Percentiles rank a stretch among this genome's conserved stretches.
phyloP scores from a whole-genome alignment of 2,113 vertebrate species.

The Phoxinus phoxinus region DNA sequence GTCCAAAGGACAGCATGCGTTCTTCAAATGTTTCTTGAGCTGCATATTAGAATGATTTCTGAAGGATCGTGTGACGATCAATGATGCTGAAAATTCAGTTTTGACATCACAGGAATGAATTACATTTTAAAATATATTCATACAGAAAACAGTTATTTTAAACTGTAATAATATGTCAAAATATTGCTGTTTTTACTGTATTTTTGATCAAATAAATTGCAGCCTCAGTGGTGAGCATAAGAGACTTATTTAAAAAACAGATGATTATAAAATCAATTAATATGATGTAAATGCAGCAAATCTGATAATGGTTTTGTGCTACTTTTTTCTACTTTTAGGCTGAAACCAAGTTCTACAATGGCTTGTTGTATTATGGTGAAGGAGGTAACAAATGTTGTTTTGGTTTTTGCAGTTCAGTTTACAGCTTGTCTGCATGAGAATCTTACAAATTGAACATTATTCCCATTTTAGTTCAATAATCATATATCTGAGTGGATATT shows the following conservation, averaged over 20 bases:
- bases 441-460: not conserved
- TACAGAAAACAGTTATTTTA: not conserved
- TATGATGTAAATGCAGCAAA: not conserved
- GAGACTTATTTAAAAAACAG: not conserved
- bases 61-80: not conserved
- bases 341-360: constrained; percentile 97
- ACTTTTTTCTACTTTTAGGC: constrained; percentile 77
- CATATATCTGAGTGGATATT: constrained; percentile 4
- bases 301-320: not conserved
- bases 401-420: not conserved
- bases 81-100: not conserved
- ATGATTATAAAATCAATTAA: not conserved
- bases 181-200: not conserved
- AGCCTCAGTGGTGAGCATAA: not conserved
- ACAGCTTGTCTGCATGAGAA: not conserved
- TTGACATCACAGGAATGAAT: not conserved
- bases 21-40: not conserved
- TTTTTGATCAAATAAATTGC: not conserved
- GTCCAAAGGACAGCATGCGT: too few species aligned
- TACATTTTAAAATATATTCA: not conserved
- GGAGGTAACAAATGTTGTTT: constrained; percentile 83
- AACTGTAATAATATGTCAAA: not conserved
- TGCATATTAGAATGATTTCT: not conserved
- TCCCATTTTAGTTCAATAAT: not conserved
- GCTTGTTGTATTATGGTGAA: constrained; percentile 96